These are phyloP conservation scores for Zoanthus solanderi DNA, from an alignment of 92 coral and sea anemone genomes.

Conservation along the genomic window DNA sequence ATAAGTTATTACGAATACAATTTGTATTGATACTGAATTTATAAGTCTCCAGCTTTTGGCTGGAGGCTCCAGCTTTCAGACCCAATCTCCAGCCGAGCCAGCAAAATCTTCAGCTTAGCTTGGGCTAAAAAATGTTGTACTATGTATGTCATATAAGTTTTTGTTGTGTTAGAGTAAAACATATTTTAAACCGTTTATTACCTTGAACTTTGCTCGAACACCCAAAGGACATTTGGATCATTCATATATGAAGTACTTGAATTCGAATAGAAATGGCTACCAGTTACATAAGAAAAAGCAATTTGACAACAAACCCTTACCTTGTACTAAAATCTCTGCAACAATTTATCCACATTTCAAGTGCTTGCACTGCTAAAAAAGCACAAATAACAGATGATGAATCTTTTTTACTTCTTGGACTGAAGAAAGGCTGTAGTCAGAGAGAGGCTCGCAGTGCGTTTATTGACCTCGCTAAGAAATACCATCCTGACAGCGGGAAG, in stretches of 20 bases:
- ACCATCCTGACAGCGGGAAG: constrained; percentile 34
- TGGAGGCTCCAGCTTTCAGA: too few species aligned
- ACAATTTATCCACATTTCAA: constrained; percentile 20
- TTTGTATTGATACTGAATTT: too few species aligned
- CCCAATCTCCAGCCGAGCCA: too few species aligned
- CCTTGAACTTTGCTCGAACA: too few species aligned
- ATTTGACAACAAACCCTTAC: background rate
- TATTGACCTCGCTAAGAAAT: constrained; percentile 34
- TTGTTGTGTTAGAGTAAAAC: too few species aligned
- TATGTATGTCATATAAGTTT: too few species aligned
- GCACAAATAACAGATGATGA: background rate
- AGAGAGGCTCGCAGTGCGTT: constrained; percentile 32
- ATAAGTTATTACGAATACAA: too few species aligned
- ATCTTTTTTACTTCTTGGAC: constrained; percentile 15
- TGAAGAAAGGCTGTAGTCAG: constrained; percentile 24
- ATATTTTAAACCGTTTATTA: too few species aligned
- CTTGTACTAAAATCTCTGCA: background rate
- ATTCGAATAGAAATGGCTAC: background rate
- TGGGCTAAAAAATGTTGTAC: too few species aligned
- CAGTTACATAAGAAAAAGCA: background rate
- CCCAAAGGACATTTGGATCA: background rate
- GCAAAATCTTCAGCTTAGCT: too few species aligned
- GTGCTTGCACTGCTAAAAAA: background rate
- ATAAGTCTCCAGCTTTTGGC: too few species aligned
- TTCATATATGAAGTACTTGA: constrained; percentile 1